These are phyloP conservation scores for Amblyraja radiata DNA, from an alignment of 2,797 vertebrate species.

Conservation along the genomic window DNA sequence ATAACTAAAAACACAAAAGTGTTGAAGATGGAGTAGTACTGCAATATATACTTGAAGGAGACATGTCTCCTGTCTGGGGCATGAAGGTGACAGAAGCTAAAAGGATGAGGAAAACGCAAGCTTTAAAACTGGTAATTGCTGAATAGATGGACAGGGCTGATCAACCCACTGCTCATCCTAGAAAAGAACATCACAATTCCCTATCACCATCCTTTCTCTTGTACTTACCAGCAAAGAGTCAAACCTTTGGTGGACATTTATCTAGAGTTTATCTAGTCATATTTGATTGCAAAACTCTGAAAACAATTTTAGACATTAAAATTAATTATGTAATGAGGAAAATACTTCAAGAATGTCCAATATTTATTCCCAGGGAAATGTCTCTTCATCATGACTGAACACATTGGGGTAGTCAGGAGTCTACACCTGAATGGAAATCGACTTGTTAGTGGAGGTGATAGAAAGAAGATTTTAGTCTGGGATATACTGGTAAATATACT, in stretches of 20 bases:
- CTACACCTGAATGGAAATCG: conserved; percentile 34
- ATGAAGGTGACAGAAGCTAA: not conserved
- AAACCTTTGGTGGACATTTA: not conserved
- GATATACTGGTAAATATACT: conserved; percentile 18
- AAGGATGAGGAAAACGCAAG: not conserved
- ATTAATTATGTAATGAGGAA: not conserved
- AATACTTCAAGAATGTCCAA: not conserved
- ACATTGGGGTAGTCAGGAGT: conserved; percentile 36
- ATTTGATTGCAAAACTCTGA: not conserved
- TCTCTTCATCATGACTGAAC: conserved; percentile 33
- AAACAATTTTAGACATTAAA: not conserved
- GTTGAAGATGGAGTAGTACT: not conserved
- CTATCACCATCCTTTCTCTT: not conserved
- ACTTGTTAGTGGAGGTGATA: conserved; percentile 37
- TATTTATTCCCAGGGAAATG: conserved; percentile 31
- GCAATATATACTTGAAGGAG: not conserved
- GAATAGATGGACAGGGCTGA: not conserved
- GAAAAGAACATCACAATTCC: not conserved
- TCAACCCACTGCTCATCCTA: not conserved
- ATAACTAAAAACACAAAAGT: not conserved
- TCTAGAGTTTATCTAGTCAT: not conserved
- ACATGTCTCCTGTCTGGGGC: not conserved
- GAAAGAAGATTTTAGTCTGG: conserved; percentile 38
- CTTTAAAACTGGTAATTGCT: not conserved
- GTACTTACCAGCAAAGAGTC: not conserved